These are phyloP conservation scores for Syrrhaptes paradoxus DNA, from an alignment of 2,113 vertebrate genomes.

Conservation along the genomic window DNA sequence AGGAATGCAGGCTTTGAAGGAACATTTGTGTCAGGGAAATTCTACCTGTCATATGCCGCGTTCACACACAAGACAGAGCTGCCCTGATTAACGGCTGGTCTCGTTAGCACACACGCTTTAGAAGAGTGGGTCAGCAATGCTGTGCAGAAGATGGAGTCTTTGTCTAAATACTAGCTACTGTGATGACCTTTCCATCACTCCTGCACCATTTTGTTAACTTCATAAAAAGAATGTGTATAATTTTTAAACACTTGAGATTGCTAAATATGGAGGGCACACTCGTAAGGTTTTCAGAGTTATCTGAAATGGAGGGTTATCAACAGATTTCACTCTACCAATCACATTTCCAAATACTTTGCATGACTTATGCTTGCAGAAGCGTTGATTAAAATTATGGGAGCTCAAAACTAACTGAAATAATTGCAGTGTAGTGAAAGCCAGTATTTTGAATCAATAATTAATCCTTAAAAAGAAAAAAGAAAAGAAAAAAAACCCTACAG, in stretches of 20 bases:
- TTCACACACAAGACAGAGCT: neutral
- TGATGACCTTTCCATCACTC: neutral
- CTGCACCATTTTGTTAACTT: neutral
- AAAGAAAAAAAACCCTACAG: neutral
- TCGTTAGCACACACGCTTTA: neutral
- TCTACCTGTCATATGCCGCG: fast-evolving
- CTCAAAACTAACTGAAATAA: neutral
- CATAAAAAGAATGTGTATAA: neutral
- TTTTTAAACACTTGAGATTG: neutral
- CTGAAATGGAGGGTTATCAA: neutral
- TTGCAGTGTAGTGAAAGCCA: neutral
- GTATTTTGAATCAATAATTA: neutral
- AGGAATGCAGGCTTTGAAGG: neutral
- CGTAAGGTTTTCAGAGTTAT: neutral
- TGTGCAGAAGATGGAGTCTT: neutral
- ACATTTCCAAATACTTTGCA: neutral
- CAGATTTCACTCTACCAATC: neutral
- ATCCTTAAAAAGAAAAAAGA: neutral
- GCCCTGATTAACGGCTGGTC: neutral
- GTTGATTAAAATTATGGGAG: neutral
- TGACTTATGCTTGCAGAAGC: neutral
- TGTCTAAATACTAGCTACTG: neutral
- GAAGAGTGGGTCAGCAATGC: neutral
- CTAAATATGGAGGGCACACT: neutral
- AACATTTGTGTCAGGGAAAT: neutral